Base-by-base conservation (phyloP, 2,888 invertebrate species). In the Liposcelis brunnea region DNA sequence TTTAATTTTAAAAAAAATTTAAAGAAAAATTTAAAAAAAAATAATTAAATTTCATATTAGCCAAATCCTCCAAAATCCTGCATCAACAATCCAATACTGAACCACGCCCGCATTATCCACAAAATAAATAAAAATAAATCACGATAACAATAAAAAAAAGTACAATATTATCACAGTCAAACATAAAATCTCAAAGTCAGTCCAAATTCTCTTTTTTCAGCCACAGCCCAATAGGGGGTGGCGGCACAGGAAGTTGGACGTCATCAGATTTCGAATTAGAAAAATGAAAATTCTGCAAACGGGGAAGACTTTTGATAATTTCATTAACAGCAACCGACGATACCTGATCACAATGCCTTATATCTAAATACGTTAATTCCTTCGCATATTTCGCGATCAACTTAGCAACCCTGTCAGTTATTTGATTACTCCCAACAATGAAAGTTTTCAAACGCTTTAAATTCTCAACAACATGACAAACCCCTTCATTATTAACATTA, bases 141-240 rank as follows among this genome's bases (percentile, higher is more conserved):
- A 26, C 26, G 4, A 26, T 6, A 26, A 26, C 8, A 26, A 26
- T 26, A 26, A 26, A 26, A 26, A 26, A 26, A 26, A 26, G n/a
- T n/a, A n/a, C n/a, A 26, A 8, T 8, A 8, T 26, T 26, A 26
- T 26, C 26, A 26, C 26, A 26, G 26, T 26, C 26, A 8, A 26
- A 26, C 26, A 8, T 6, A 26, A 26, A 26, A 26, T 8, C 8
- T 6, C 4, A 26, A 26, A 26, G 8, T 26, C 26, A 26, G 5
- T 26, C 26, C 26, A 26, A 8, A 8, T 26, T 8, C 4, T 26
- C 26, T 6, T 26, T 26, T 7, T 21, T n/a, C 16, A 40, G 11
- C 40, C 40, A 40, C 16, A 40, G 40, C 12, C 40, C 40, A 18
- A 40, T 18, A 5, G 35, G 35, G 7, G 35, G 35, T 16, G 40